Percentiles rank a stretch among this genome's conserved stretches.
Conservation (phyloP, 2,797 vertebrate species). For the Bufotes viridis region DNA sequence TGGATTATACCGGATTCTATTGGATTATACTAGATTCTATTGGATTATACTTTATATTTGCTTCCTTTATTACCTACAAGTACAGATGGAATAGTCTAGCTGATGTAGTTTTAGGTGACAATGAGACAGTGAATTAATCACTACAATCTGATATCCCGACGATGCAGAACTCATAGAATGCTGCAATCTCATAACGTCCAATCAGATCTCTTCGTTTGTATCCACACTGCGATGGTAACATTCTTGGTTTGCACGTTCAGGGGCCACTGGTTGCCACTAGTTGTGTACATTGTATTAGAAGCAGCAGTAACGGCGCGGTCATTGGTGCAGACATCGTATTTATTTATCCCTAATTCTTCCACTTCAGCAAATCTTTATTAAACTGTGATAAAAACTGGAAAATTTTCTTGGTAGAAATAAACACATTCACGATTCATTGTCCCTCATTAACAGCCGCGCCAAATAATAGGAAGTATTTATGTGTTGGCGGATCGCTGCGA, state of each 20-base stretch:
- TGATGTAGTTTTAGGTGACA: no score
- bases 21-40: no score
- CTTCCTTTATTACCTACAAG: no score
- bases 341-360: slow-evolving; percentile 12
- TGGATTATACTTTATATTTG: no score
- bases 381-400: slow-evolving; percentile 8
- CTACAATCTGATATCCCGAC: no score
- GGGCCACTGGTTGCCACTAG: not conserved
- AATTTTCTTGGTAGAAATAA: not conserved
- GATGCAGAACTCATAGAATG: not conserved
- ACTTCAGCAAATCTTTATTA: slow-evolving; percentile 16
- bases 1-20: no score
- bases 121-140: no score
- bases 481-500: not conserved
- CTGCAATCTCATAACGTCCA: not conserved
- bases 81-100: no score
- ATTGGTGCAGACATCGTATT: not conserved
- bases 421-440: slow-evolving; percentile 23
- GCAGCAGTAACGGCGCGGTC: not conserved
- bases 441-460: slow-evolving; percentile 16
- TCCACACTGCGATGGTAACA: not conserved
- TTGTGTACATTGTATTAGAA: not conserved
- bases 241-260: not conserved
- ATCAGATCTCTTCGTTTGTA: not conserved
- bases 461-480: slow-evolving; percentile 26